Base-by-base conservation (phyloP, 2,888 invertebrate genomes). In the Mesochorus sp. region DNA sequence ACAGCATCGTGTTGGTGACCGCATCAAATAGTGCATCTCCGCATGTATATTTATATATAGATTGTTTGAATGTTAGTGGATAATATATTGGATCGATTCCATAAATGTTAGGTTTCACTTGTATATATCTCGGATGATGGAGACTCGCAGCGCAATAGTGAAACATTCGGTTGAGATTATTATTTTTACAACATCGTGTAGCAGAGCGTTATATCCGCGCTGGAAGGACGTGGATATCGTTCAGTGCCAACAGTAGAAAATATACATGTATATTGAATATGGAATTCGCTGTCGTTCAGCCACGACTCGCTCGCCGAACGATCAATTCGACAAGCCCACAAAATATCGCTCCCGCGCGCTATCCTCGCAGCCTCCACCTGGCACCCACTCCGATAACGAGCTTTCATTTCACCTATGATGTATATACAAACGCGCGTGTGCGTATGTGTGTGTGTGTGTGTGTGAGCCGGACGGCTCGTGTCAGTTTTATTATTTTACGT, bases 401-500 rank as follows among this genome's bases (percentile, higher is more conserved):
- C 80, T 85, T 84, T 81, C 83, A 84, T 79, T 74, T 74, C n/a
- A 39, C 62, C 76, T 76, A 82, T 84, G 84, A 84, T 84, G 79
- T 82, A 84, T 82, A 81, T 82, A 82, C 82, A 80, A n/a, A n/a
- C n/a, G n/a, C n/a, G n/a, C 82, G 71, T 81, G 55, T 31, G 8
- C 24, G 10, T 42, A 19, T 6, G 72, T n/a, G n/a, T n/a, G n/a
- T n/a, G n/a, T n/a, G n/a, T 82, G 71, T 81, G 55, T 31, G 8
- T 14, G 10, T 42, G 17, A 3, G 72, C 77, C 81, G 77, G 82
- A 83, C 74, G 76, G 79, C 73, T 80, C 80, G 80, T 81, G 83
- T 86, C 85, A 82, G 78, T 85, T 86, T 81, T 84, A 83, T 80
- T 83, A 85, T 83, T 84, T 83, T 77, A 76, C 79, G 74, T 55